Conservation (phyloP, 1,140 invertebrate species). For the Cydia splendana region DNA sequence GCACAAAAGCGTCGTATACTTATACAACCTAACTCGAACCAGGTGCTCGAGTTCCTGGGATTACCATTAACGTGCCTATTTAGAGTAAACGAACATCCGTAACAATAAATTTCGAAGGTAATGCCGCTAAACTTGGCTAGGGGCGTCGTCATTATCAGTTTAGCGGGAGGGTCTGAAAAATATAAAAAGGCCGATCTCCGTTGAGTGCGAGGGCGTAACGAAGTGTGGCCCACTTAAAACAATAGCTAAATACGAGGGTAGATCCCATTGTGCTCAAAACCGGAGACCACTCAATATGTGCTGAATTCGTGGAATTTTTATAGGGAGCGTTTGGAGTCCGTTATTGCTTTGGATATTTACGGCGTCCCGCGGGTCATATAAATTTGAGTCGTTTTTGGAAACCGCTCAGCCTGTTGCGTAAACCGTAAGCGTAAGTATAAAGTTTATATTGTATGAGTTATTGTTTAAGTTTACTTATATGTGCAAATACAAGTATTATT, state of each 20-base stretch:
- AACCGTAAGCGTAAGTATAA: neutral
- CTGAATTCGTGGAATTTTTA: slow-evolving; percentile 76
- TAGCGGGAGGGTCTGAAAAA: slow-evolving; percentile 65
- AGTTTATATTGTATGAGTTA: slow-evolving; percentile 8
- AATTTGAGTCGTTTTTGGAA: slow-evolving; percentile 60
- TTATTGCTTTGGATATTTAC: slow-evolving; percentile 69
- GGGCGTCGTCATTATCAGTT: slow-evolving; percentile 71
- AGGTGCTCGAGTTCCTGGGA: slow-evolving; percentile 60
- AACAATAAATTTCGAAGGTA: slow-evolving; percentile 70
- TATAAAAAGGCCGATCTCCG: slow-evolving; percentile 63
- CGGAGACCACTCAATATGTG: slow-evolving; percentile 73
- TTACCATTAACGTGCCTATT: slow-evolving; percentile 62
- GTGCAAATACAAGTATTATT: neutral
- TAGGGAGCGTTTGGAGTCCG: slow-evolving; percentile 55
- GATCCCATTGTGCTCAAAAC: slow-evolving; percentile 65
- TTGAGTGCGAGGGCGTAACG: slow-evolving; percentile 71
- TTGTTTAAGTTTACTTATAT: neutral
- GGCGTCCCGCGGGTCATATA: slow-evolving; percentile 57
- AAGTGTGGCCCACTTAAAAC: slow-evolving; percentile 76
- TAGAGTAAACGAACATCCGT: slow-evolving; percentile 57
- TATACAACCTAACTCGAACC: slow-evolving; percentile 35
- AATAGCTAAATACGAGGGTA: slow-evolving; percentile 74
- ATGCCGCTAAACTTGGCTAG: slow-evolving; percentile 54
- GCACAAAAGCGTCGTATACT: slow-evolving; percentile 1
- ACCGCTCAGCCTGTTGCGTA: slow-evolving; percentile 36